Base-by-base conservation (phyloP, 2,113 vertebrate genomes). In the Regulus satrapa region DNA sequence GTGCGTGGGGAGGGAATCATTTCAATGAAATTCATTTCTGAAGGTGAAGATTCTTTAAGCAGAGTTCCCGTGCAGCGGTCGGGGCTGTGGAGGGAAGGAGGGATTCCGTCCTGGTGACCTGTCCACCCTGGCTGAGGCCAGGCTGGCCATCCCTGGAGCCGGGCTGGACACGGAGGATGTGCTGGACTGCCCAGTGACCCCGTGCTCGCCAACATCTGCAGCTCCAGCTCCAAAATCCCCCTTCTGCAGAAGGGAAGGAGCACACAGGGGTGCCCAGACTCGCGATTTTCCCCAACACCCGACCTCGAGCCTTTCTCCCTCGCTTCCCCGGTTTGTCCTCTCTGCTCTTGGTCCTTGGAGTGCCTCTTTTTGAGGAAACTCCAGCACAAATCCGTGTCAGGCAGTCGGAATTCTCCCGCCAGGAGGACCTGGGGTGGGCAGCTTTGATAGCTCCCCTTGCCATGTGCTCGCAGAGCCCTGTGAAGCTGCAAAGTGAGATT, bases 401-500 rank as follows among this genome's bases (percentile, higher is more conserved):
- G 77, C 55, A 9, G 63, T 58, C 13, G 91, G 95, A 66, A 95
- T 96, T 94, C 62, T 95, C 66, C 92, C 54, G 77, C 89, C 75
- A 76, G 78, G 89, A 71, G 23, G 40, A 25, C 19, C 16, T 0
- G 29, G 90, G 92, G 67, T 51, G 8, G 4, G 88, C 93, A 75
- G 92, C 79, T 79, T 81, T 95, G 85, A 77, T 94, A 8, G 2
- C 25, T 74, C 34, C 45, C 81, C 10, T 64, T 81, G 23, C 87
- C 62, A 3, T 63, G 89, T 88, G 89, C 93, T 92, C 79, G 5
- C 87, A 9, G 68, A 88, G 95, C 78, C 74, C 85, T 74, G 75
- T 14, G 90, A 87, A 87, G 90, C 88, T 94, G 96, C 92, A 81
- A 43, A 88, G 82, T 58, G 89, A 95, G 93, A 87, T 96, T 95